Conservation (phyloP, 2,113 vertebrate genomes). For the Castor canadensis region DNA sequence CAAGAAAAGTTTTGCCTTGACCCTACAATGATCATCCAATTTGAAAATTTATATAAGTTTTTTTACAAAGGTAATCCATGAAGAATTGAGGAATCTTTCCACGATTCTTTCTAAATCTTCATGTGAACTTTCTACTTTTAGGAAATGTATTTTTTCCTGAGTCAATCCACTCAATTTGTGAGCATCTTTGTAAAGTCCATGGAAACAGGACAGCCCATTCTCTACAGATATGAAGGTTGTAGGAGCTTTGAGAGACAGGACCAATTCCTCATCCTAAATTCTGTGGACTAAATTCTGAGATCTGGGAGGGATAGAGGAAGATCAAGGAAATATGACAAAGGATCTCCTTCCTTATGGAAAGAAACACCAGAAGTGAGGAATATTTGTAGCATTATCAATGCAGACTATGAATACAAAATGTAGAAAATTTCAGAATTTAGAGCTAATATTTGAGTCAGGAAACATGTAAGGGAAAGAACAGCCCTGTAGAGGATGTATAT, state of each 20-base stretch:
- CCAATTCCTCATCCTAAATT: background rate
- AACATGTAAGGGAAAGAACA: background rate
- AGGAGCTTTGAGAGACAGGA: background rate
- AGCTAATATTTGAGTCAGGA: background rate
- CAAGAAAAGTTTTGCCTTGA: background rate
- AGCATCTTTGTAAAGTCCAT: background rate
- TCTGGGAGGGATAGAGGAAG: background rate
- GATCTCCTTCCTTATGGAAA: background rate
- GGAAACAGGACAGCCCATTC: too few relatives aligned
- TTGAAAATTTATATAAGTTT: background rate
- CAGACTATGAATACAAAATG: background rate
- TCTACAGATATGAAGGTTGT: background rate
- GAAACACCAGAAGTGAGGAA: background rate
- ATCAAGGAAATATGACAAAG: background rate
- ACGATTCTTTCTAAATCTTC: background rate
- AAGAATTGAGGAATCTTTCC: background rate
- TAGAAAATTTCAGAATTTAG: background rate
- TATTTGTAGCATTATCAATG: background rate
- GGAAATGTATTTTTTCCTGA: background rate
- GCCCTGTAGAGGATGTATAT: background rate
- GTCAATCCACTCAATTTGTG: background rate
- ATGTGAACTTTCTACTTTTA: background rate
- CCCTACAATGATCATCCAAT: background rate
- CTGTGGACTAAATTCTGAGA: background rate
- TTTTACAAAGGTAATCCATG: background rate